Percentiles rank a stretch among this genome's conserved stretches.
Evolutionary conservation across 2,888 invertebrate species (phyloP).

Genomic region (Clunio marinus): DNA sequence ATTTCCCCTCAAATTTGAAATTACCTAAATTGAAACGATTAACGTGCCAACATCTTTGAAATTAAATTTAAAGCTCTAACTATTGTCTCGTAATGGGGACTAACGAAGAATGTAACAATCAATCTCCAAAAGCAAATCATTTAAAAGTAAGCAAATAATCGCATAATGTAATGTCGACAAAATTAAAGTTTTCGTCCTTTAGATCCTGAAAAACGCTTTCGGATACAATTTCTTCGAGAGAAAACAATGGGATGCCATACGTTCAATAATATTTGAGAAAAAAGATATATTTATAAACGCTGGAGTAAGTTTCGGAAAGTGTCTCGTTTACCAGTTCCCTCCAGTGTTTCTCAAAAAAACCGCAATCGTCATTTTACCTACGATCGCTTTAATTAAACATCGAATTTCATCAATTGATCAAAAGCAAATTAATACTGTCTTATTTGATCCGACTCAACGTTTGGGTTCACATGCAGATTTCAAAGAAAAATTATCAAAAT

Average conservation of each 20-base stretch:
- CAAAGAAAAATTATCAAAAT: conserved; percentile 41
- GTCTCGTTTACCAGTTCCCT: conserved; percentile 65
- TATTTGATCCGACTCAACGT: too few species aligned
- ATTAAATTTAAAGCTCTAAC: too few species aligned
- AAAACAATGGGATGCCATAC: not conserved
- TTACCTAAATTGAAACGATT: too few species aligned
- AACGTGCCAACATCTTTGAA: too few species aligned
- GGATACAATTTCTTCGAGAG: not conserved
- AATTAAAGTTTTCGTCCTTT: not conserved
- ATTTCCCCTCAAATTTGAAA: too few species aligned
- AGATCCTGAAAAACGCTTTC: not conserved
- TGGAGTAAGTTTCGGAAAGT: conserved; percentile 86
- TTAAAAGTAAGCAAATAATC: not conserved
- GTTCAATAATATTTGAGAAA: conserved; percentile 46
- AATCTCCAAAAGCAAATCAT: too few species aligned
- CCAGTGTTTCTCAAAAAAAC: conserved; percentile 56
- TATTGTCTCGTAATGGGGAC: too few species aligned
- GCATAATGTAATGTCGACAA: not conserved
- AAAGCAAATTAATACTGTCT: too few species aligned
- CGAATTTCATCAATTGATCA: conserved; percentile 61
- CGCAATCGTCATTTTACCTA: conserved; percentile 63
- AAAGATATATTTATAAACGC: conserved; percentile 78
- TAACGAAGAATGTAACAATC: too few species aligned
- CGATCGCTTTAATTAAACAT: conserved; percentile 70
- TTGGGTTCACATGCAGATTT: too few species aligned